Base-by-base conservation (phyloP, 2,888 invertebrate species). In the Beris morrisii region DNA sequence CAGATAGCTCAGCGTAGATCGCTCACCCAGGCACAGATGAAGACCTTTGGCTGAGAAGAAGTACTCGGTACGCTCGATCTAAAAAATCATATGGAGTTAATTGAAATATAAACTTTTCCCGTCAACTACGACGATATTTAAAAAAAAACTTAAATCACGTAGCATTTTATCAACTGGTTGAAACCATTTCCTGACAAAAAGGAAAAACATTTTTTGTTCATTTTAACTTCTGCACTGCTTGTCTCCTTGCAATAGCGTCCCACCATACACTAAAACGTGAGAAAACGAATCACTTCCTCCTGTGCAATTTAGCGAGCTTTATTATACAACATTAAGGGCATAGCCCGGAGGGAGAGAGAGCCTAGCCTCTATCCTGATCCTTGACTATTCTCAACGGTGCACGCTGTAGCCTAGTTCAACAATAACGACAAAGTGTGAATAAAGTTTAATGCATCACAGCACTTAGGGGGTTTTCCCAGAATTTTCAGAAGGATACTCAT, bases 401-500 rank as follows among this genome's bases (percentile, higher is more conserved):
- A 38, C 38, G 38, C 9, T 38, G 38, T 7, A 38, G 38, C 38
- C 5, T 38, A 38, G 38, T 38, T 38, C 38, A 3, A 61, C 61
- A 61, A 50, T 61, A 67, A 58, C 64, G 67, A 58, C 67, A 64
- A 64, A 53, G 64, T 67, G 67, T 67, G 64, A 67, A 67, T 54
- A 64, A 67, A 67, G 67, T 67, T 67, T 67, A 67, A 67, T 67
- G 67, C 67, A 67, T 58, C 64, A 50, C 58, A 57, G 58, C 57
- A 38, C 38, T 38, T 38, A 38, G 38, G 38, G 38, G 38, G 38
- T 38, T 38, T 38, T 38, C 38, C 22, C 22, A 38, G 9, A 38
- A 38, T 38, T 7, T 38, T 38, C 38, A 38, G 38, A 38, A 22
- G 38, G 7, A 38, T 38, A 38, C 38, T 38, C 38, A 38, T 7